These are phyloP conservation scores for Lepas anatifera DNA, from an alignment of 2,888 invertebrate species.

Conservation along the genomic window DNA sequence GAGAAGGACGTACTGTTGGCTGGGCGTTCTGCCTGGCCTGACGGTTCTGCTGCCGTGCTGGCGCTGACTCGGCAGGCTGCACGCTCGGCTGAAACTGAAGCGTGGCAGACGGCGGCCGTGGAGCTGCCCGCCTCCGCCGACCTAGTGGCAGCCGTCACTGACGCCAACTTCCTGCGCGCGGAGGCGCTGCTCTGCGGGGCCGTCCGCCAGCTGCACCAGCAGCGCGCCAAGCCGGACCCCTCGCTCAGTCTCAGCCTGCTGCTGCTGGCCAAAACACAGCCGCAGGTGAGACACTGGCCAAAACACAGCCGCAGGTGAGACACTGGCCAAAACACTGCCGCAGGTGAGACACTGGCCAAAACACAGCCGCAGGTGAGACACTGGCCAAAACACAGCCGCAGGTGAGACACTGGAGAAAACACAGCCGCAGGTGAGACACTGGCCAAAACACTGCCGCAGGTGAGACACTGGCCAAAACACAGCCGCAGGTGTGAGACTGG, in stretches of 20 bases:
- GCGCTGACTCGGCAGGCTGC: background rate
- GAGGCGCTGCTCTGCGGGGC: conserved; percentile 75
- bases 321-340: conserved; percentile 66
- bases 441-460: too few species aligned
- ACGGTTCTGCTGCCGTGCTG: too few species aligned
- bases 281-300: conserved; percentile 67
- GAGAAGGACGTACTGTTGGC: too few species aligned
- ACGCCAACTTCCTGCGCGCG: conserved; percentile 54
- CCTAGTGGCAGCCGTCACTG: background rate
- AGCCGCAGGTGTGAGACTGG: too few species aligned
- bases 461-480: too few species aligned
- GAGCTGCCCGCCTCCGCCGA: background rate
- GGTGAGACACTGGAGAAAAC: too few species aligned
- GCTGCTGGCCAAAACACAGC: conserved; percentile 65
- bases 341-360: conserved; percentile 68
- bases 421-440: too few species aligned
- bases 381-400: too few species aligned
- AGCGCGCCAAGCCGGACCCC: conserved; percentile 71
- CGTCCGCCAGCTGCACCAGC: conserved; percentile 56
- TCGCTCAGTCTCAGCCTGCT: conserved; percentile 63
- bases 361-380: conserved; percentile 61
- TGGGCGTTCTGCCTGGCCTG: too few species aligned
- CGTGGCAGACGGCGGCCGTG: conserved; percentile 5
- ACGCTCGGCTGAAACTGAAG: background rate
- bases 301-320: conserved; percentile 63